These are phyloP conservation scores for Lithobates pipiens DNA, from an alignment of 2,797 vertebrate genomes.

Conservation along the genomic window DNA sequence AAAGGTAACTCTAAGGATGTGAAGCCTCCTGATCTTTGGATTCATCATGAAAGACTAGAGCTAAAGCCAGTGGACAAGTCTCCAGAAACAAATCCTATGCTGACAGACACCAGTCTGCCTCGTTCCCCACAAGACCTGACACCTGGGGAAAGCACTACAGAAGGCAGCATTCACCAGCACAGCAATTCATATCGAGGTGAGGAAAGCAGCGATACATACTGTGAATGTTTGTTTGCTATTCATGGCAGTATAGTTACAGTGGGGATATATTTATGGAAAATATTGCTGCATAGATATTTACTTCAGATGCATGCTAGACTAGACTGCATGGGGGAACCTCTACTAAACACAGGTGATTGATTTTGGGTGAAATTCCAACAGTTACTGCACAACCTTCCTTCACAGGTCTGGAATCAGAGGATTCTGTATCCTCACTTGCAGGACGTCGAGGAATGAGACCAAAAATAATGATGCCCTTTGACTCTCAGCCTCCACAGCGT, in stretches of 20 bases:
- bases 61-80: slow-evolving; percentile 98
- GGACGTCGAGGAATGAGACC: slow-evolving; percentile 96
- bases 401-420: slow-evolving; percentile 95
- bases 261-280: no score
- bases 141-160: slow-evolving; percentile 88
- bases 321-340: not conserved
- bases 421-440: slow-evolving; percentile 95
- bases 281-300: no score
- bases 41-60: slow-evolving; percentile 96
- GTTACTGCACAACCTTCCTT: not conserved
- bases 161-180: slow-evolving; percentile 91
- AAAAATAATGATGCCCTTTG: slow-evolving; percentile 99
- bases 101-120: slow-evolving; percentile 96
- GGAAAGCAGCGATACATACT: slow-evolving; percentile 25
- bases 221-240: no score
- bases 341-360: not conserved
- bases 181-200: slow-evolving; percentile 95
- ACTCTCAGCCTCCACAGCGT: slow-evolving; percentile 97
- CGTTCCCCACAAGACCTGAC: slow-evolving; percentile 96
- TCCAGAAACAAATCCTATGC: slow-evolving; percentile 94
- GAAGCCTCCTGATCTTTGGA: slow-evolving; percentile 98
- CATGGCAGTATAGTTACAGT: no score
- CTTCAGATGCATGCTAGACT: not conserved
- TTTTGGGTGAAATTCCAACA: not conserved
- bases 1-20: slow-evolving; percentile 97